Evolutionary conservation across 2,797 vertebrate species (phyloP).

Genomic region (Xenopus petersii): DNA sequence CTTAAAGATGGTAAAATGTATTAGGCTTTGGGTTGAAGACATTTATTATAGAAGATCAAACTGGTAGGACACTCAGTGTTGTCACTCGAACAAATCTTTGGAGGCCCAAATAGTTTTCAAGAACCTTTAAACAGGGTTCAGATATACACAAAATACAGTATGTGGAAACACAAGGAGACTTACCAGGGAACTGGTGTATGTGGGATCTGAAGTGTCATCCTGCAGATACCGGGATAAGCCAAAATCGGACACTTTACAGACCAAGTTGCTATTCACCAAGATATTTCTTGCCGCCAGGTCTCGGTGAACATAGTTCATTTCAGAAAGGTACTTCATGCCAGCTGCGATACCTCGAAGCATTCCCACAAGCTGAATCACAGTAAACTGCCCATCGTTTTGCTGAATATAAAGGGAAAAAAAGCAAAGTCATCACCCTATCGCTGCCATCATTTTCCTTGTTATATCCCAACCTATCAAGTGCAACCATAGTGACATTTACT

Average conservation of each 20-base stretch:
- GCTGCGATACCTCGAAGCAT: constrained; percentile 96
- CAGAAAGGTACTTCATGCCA: constrained; percentile 95
- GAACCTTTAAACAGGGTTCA: not conserved
- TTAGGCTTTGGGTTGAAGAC: too few relatives aligned
- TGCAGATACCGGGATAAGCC: constrained; percentile 95
- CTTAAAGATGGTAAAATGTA: too few relatives aligned
- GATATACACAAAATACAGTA: not conserved
- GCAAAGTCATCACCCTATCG: not conserved
- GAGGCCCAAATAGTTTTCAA: too few relatives aligned
- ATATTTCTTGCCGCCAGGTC: constrained; percentile 97
- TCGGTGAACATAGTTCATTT: constrained; percentile 97
- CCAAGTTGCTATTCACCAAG: constrained; percentile 96
- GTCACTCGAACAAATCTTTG: too few relatives aligned
- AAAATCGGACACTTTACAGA: constrained; percentile 97
- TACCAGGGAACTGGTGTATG: constrained; percentile 96
- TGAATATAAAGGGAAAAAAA: constrained; percentile 51
- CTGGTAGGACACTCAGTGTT: too few relatives aligned
- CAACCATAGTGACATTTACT: too few relatives aligned
- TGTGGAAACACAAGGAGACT: constrained; percentile 51
- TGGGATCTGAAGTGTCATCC: constrained; percentile 94
- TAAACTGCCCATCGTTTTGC: constrained; percentile 98
- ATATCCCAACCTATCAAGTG: too few relatives aligned
- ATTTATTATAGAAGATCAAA: too few relatives aligned
- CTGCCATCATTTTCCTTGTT: too few relatives aligned
- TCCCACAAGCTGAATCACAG: constrained; percentile 94